Conservation (phyloP, 2,113 vertebrate species). For the Acanthisitta chloris region DNA sequence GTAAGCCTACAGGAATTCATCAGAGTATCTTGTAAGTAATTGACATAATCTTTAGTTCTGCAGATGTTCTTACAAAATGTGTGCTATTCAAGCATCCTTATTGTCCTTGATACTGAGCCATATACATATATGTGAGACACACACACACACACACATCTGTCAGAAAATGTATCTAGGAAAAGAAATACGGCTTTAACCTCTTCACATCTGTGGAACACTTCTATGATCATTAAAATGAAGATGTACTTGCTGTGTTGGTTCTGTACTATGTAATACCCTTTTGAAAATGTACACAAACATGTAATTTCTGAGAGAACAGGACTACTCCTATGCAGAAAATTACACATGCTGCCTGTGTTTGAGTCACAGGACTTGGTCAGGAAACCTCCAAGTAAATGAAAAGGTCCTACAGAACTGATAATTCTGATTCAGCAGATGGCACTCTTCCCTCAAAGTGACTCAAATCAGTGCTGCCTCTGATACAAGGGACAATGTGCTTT, state of each 20-base stretch:
- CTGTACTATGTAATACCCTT: not conserved
- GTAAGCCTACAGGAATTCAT: constrained; percentile 52
- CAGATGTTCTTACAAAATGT: constrained; percentile 70
- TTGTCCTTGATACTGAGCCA: not conserved
- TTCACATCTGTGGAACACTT: not conserved
- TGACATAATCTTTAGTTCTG: constrained; percentile 63
- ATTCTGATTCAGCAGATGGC: constrained; percentile 61
- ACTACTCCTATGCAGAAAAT: not conserved
- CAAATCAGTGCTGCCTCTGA: not conserved
- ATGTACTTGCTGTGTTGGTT: constrained; percentile 23
- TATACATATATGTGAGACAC: not conserved
- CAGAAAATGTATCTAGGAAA: constrained; percentile 20
- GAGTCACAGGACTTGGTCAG: not conserved
- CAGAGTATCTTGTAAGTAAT: constrained; percentile 57
- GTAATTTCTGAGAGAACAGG: not conserved
- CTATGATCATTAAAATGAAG: not conserved
- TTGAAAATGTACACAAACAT: not conserved
- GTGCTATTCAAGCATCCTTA: constrained; percentile 23
- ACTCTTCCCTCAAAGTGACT: constrained; percentile 36
- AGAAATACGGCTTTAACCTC: not conserved
- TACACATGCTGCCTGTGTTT: not conserved
- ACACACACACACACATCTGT: not conserved
- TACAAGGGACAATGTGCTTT: not conserved
- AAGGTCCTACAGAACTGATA: not conserved
- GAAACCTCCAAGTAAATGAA: not conserved